A percentile compares a stretch with the other conserved stretches of the same genome.
Conservation (phyloP, 2,888 invertebrate species). For the Chrysina gloriosa region DNA sequence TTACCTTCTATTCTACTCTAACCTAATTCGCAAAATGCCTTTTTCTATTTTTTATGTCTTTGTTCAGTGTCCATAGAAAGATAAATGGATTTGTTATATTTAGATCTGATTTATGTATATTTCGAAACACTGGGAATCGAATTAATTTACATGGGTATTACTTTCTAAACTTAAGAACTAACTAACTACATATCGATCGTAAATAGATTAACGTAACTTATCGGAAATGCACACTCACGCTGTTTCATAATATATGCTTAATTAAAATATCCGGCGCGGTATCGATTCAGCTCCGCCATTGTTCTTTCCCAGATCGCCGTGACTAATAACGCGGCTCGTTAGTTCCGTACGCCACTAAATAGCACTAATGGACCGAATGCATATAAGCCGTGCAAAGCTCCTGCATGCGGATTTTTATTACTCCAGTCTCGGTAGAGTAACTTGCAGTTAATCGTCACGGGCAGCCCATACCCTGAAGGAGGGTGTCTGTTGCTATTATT, state of each 20-base stretch:
- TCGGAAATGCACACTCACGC: constrained; percentile 4
- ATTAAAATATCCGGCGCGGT: constrained; percentile 18
- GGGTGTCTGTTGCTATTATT: background rate
- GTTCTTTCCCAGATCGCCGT: constrained; percentile 29
- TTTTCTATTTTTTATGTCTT: too few relatives aligned
- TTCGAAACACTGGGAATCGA: too few relatives aligned
- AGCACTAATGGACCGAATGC: constrained; percentile 27
- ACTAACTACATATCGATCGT: constrained; percentile 15
- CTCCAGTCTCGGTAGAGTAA: constrained; percentile 4
- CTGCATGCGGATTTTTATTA: constrained; percentile 30
- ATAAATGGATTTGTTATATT: too few relatives aligned
- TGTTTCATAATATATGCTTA: constrained; percentile 31
- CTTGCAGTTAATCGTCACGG: constrained; percentile 10
- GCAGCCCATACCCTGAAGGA: background rate
- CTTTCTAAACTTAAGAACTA: background rate
- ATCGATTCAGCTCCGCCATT: constrained; percentile 26
- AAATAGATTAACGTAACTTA: constrained; percentile 21
- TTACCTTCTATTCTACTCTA: too few relatives aligned
- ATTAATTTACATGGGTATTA: background rate
- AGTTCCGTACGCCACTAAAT: constrained; percentile 29
- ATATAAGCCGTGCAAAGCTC: constrained; percentile 21
- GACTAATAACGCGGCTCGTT: constrained; percentile 31
- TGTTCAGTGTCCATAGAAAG: too few relatives aligned
- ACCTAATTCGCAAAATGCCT: too few relatives aligned
- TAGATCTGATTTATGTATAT: too few relatives aligned